Conservation (phyloP, 2,888 invertebrate genomes). For the Yponomeuta evonymella region DNA sequence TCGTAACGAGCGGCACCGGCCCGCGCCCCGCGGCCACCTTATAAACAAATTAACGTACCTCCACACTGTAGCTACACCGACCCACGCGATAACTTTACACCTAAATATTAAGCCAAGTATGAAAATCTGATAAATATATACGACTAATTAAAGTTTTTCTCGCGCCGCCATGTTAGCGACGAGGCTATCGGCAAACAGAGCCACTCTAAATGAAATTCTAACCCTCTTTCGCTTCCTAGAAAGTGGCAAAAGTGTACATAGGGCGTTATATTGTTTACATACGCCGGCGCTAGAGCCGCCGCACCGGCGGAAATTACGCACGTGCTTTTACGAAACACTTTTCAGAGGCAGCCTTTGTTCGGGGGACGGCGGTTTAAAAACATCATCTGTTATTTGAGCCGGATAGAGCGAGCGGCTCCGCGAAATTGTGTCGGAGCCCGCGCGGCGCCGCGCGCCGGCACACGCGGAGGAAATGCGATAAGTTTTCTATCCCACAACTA, state of each 20-base stretch:
- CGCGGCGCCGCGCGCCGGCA: background rate
- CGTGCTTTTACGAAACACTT: conserved; percentile 6
- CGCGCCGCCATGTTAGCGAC: background rate
- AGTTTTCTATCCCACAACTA: background rate
- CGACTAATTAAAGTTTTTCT: background rate
- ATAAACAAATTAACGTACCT: too few relatives aligned
- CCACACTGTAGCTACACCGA: background rate
- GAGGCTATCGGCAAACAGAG: background rate
- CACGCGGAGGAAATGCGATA: background rate
- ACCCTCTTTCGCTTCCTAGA: conserved; percentile 6
- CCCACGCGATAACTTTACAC: background rate
- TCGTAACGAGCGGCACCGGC: background rate
- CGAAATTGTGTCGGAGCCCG: background rate
- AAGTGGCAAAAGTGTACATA: background rate
- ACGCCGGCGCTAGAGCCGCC: background rate
- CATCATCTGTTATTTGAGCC: conserved; percentile 1
- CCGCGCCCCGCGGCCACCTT: background rate
- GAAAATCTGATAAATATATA: background rate
- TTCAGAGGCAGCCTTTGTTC: conserved; percentile 4
- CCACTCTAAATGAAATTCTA: background rate
- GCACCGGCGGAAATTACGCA: conserved; percentile 8
- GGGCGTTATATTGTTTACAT: conserved; percentile 9
- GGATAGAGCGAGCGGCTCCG: background rate
- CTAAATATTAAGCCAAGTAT: background rate
- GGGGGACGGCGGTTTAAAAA: conserved; percentile 1